A percentile compares a stretch with the other conserved stretches of the same genome.
Conservation (phyloP, 1,140 invertebrate genomes). For the Zaprionus nigranus region DNA sequence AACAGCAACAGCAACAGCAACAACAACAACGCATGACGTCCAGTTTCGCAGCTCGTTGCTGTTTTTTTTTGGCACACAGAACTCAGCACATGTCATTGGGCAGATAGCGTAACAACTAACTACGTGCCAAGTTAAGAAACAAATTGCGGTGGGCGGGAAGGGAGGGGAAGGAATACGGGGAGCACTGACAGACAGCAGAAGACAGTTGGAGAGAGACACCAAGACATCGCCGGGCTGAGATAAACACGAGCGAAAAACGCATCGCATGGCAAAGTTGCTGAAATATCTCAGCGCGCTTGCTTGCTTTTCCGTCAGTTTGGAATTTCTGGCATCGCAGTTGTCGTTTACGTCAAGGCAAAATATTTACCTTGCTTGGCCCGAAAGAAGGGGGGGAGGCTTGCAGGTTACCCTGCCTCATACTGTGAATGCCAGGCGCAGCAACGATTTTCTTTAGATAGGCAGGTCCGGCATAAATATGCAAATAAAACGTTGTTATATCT, state of each 20-base stretch:
- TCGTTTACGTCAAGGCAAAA: slow-evolving; percentile 69
- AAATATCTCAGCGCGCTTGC: slow-evolving; percentile 62
- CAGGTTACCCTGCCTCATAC: neutral
- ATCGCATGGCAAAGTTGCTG: slow-evolving; percentile 54
- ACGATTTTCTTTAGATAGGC: slow-evolving; percentile 36
- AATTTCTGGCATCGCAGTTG: slow-evolving; percentile 67
- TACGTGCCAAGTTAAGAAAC: slow-evolving; percentile 44
- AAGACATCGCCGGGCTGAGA: neutral
- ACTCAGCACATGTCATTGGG: slow-evolving; percentile 72
- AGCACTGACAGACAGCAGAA: neutral
- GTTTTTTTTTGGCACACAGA: slow-evolving; percentile 63
- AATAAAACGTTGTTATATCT: slow-evolving; percentile 59
- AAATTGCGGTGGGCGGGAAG: neutral
- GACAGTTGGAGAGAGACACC: slow-evolving; percentile 14
- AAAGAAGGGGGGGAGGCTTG: neutral
- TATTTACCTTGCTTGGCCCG: slow-evolving; percentile 47
- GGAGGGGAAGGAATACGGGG: neutral
- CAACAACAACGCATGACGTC: slow-evolving; percentile 62
- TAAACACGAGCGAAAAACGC: slow-evolving; percentile 26
- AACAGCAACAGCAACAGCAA: slow-evolving; percentile 62
- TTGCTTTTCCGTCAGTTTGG: slow-evolving; percentile 80
- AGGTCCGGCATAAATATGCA: slow-evolving; percentile 65
- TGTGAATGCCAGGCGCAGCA: slow-evolving; percentile 11
- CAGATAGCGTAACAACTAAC: slow-evolving; percentile 68
- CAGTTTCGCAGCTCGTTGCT: slow-evolving; percentile 37